Base-by-base conservation (phyloP, 2,888 invertebrate species). In the Pilophorus perplexus region DNA sequence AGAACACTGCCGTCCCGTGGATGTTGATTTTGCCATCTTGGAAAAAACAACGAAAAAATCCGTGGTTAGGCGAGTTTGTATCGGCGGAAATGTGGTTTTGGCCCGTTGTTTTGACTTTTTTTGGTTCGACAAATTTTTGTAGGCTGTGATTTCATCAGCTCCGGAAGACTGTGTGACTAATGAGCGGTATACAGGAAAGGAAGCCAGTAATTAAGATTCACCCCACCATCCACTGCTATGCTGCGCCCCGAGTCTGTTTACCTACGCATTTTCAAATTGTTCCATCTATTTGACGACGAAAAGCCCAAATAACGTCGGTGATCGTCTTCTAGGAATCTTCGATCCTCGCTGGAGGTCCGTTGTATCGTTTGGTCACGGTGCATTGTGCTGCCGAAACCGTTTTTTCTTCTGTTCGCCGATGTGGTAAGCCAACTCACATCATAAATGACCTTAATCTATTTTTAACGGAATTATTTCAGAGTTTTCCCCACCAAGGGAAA, bases 181-280 rank as follows among this genome's bases (percentile, higher is more conserved):
- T 62, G 44, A 55, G 38, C 37, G 38, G 37, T 38, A 27, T n/a
- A 28, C 62, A 28, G 48, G 62, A 33, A 62, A 62, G 62, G 62
- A 62, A 62, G 48, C 62, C 27, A 62, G 62, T 62, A 62, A 62
- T 62, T 62, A 62, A 48, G 62, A 62, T 62, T 62, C 62, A 33
- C 62, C 62, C 62, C 62, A 27, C 46, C 62, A 20, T 22, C 28
- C 62, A 33, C 62, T 62, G 62, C 48, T 62, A 62, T 62, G 62
- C 48, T 62, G 48, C 28, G 46, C 37, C 14, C 25, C 28, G 10
- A 12, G 23, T 25, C 5, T 14, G 25, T 46, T 28, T 22, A 27
- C 46, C 20, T 12, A 46, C 28, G 27, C 28, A 16, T 18, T 20
- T 18, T 62, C 48, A 38, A 28, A 46, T 46, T 25, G 44, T 12